Percentiles rank a stretch among this genome's conserved stretches.
Conservation (phyloP, 2,797 vertebrate genomes). For the Coilia nasus region DNA sequence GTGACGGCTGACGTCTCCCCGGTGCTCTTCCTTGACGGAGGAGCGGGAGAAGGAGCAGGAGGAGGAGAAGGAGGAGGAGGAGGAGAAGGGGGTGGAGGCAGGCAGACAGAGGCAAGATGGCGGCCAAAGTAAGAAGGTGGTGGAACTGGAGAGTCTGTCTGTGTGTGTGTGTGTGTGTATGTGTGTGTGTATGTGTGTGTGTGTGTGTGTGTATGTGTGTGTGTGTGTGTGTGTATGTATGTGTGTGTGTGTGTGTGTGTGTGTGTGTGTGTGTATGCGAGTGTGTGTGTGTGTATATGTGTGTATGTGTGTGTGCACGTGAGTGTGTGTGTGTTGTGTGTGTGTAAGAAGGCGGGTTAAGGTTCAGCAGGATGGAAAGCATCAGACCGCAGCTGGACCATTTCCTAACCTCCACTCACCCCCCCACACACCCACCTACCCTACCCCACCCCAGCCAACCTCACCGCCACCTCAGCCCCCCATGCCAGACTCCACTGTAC, state of each 20-base stretch:
- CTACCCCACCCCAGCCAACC: conserved; percentile 49
- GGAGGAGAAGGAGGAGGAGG: background rate
- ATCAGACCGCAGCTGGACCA: conserved; percentile 73
- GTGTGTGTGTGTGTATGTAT: too few species aligned
- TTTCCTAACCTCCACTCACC: conserved; percentile 57
- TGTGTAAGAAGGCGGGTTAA: conserved; percentile 41
- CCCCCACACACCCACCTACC: conserved; percentile 46
- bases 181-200: too few species aligned
- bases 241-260: too few species aligned
- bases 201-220: too few species aligned
- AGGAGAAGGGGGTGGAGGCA: background rate
- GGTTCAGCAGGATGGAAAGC: conserved; percentile 56
- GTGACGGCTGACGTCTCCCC: conserved; percentile 51
- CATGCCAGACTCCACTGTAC: conserved; percentile 1
- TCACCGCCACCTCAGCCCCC: conserved; percentile 46
- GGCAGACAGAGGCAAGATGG: background rate
- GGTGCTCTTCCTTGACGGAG: background rate
- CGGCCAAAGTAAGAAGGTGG: conserved; percentile 44
- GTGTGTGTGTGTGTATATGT: background rate
- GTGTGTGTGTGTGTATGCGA: too few species aligned
- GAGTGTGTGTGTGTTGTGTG: conserved; percentile 3
- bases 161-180: too few species aligned
- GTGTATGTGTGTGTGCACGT: background rate
- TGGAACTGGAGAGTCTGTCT: background rate
- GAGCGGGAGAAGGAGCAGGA: background rate